phyloP scores from a whole-genome alignment of 2,888 invertebrate genomes.

The Phlogophora meticulosa region DNA sequence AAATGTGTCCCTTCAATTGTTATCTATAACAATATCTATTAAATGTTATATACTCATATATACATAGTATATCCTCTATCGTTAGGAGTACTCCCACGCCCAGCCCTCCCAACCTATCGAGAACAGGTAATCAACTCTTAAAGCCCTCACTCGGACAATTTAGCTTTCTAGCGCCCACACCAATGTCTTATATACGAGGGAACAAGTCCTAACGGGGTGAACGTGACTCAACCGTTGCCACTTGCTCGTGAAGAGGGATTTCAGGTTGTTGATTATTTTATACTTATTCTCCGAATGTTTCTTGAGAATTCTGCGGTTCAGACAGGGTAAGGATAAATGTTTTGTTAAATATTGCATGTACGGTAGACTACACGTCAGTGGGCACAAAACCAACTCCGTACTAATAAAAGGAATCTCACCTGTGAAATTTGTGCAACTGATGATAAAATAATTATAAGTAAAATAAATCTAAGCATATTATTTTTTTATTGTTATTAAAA shows the following conservation, averaged over 20 bases:
- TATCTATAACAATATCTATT: background rate
- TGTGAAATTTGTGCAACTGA: background rate
- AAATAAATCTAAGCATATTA: background rate
- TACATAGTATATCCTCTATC: background rate
- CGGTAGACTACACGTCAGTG: slow-evolving; percentile 9
- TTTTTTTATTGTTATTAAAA: too few species aligned
- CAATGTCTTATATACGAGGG: slow-evolving; percentile 54
- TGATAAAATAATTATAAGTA: background rate
- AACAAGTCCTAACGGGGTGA: slow-evolving; percentile 57
- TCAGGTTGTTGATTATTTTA: slow-evolving; percentile 54
- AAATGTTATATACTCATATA: background rate
- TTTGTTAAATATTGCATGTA: slow-evolving; percentile 34
- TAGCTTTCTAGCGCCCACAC: slow-evolving; percentile 55
- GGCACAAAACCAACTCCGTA: too few species aligned
- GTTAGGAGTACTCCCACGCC: slow-evolving; percentile 12
- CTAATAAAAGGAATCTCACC: too few species aligned
- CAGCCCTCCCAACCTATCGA: slow-evolving; percentile 34
- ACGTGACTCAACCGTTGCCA: slow-evolving; percentile 58
- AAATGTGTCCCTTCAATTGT: background rate
- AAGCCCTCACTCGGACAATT: slow-evolving; percentile 48
- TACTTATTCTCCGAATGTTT: slow-evolving; percentile 33
- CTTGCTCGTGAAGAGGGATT: slow-evolving; percentile 41
- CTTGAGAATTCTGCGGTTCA: slow-evolving; percentile 31
- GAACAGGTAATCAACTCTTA: slow-evolving; percentile 63
- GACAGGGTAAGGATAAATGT: slow-evolving; percentile 20